phyloP scores from a whole-genome alignment of 2,888 invertebrate genomes.

The Chrysotoxum bicinctum region DNA sequence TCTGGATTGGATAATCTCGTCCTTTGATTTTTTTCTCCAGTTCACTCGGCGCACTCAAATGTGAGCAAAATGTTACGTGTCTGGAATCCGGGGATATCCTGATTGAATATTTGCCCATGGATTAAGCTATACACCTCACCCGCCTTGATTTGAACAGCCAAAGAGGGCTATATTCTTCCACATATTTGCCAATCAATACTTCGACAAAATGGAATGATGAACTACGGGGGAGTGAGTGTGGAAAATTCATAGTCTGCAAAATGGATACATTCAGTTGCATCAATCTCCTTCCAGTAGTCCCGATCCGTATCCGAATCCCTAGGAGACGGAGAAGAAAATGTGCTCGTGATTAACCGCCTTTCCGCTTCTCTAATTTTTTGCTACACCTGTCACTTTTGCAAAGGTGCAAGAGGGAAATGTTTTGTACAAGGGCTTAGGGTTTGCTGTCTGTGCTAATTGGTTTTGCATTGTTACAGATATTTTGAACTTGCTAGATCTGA shows the following conservation, averaged over 20 bases:
- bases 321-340: not conserved
- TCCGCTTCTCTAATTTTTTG: slow-evolving; percentile 47
- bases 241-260: slow-evolving; percentile 64
- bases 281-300: not conserved
- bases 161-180: not conserved
- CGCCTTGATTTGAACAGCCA: not conserved
- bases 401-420: not conserved
- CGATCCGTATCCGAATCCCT: not conserved
- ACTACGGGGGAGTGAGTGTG: slow-evolving; percentile 29
- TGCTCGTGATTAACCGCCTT: slow-evolving; percentile 31
- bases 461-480: slow-evolving; percentile 58
- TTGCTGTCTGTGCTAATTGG: slow-evolving; percentile 49
- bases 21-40: slow-evolving; percentile 69
- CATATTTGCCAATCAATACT: slow-evolving; percentile 66
- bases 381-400: slow-evolving; percentile 50
- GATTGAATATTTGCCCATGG: slow-evolving; percentile 70
- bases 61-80: slow-evolving; percentile 69
- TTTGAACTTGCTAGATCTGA: not conserved
- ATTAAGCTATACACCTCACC: slow-evolving; percentile 38
- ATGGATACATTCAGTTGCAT: slow-evolving; percentile 2
- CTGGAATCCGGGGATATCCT: slow-evolving; percentile 64
- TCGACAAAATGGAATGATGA: slow-evolving; percentile 53
- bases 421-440: not conserved
- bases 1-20: slow-evolving; percentile 51
- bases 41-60: slow-evolving; percentile 55